Evolutionary conservation across 2,113 vertebrate genomes (phyloP).

Genomic region (Protobothrops flavoviridis): DNA sequence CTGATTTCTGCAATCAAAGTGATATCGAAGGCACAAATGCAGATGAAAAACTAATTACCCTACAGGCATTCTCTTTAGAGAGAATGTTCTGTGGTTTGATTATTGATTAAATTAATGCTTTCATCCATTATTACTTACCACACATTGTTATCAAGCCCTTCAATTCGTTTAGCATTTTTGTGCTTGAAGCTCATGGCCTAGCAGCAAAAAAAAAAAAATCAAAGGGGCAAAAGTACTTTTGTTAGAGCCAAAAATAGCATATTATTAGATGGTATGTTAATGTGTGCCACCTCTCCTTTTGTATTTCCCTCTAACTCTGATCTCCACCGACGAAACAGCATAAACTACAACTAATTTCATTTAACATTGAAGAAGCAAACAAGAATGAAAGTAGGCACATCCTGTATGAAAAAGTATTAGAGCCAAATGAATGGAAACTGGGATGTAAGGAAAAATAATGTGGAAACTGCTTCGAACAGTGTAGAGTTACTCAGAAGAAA

Average conservation of each 20-base stretch:
- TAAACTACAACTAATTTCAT: not conserved
- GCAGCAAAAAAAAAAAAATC: slow-evolving; percentile 54
- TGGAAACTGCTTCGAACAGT: not conserved
- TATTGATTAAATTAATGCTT: not conserved
- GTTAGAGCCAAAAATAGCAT: slow-evolving; percentile 35
- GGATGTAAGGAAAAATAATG: slow-evolving; percentile 4
- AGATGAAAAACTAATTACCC: not conserved
- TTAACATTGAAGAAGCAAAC: not conserved
- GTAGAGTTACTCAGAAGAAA: not conserved
- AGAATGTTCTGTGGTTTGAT: not conserved
- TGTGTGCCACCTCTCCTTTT: slow-evolving; percentile 28
- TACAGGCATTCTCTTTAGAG: not conserved
- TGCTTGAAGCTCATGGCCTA: slow-evolving; percentile 80
- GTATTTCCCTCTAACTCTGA: slow-evolving; percentile 6
- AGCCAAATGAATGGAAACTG: slow-evolving; percentile 13
- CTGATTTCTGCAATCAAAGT: not conserved
- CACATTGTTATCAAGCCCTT: slow-evolving; percentile 89
- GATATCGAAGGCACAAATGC: not conserved
- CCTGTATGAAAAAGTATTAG: not conserved
- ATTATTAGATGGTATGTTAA: slow-evolving; percentile 19
- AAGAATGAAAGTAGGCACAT: not conserved
- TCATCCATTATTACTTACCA: slow-evolving; percentile 78
- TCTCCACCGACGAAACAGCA: slow-evolving; percentile 20
- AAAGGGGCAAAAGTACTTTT: slow-evolving; percentile 47
- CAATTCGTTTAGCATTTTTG: slow-evolving; percentile 85